Evolutionary conservation across 2,888 invertebrate genomes (phyloP).

Genomic region (Balanococcus diminutus): DNA sequence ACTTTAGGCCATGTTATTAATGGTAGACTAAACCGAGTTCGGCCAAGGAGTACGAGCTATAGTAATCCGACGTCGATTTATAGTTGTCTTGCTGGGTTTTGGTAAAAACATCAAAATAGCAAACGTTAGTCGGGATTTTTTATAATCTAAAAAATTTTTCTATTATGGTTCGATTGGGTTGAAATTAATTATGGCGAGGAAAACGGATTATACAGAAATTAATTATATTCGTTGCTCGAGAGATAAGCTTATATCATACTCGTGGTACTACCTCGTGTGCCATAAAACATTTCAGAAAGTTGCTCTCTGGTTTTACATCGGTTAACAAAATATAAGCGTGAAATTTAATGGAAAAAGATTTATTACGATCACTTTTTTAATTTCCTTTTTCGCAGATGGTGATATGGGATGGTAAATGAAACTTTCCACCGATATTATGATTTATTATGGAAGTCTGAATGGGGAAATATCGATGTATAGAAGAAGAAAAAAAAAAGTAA

Average conservation of each 20-base stretch:
- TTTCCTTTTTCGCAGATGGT: slow-evolving; percentile 33
- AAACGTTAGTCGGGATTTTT: slow-evolving; percentile 26
- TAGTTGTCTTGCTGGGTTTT: neutral
- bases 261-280: too few species aligned
- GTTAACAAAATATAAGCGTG: slow-evolving; percentile 25
- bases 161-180: neutral
- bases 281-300: neutral
- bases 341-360: slow-evolving; percentile 39
- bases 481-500: too few species aligned
- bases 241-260: slow-evolving; percentile 20
- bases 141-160: slow-evolving; percentile 21
- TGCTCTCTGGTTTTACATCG: neutral
- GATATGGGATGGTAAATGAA: slow-evolving; percentile 24
- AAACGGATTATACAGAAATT: slow-evolving; percentile 9
- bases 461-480: neutral
- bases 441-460: slow-evolving; percentile 33
- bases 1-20: slow-evolving; percentile 26
- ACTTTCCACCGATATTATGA: slow-evolving; percentile 10
- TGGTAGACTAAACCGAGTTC: slow-evolving; percentile 35
- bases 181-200: slow-evolving; percentile 27
- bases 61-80: slow-evolving; percentile 33
- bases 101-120: slow-evolving; percentile 28
- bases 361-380: slow-evolving; percentile 42
- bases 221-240: neutral
- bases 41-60: slow-evolving; percentile 9